Evolutionary conservation across 2,888 invertebrate genomes (phyloP).

Genomic region (Drosophila anomalata): DNA sequence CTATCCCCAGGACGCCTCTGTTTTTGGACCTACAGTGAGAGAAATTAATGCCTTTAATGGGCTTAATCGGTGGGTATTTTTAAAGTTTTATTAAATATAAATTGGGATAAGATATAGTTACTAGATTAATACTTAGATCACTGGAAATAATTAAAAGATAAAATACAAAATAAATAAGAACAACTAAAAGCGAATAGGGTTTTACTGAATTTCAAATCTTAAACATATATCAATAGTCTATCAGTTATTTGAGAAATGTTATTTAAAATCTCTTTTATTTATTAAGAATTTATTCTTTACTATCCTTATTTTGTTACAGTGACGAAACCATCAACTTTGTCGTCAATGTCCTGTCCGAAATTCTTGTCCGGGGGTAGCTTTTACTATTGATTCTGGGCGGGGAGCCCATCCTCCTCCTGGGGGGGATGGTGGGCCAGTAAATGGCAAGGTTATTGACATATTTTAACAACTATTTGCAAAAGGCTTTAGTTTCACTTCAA

Average conservation of each 20-base stretch:
- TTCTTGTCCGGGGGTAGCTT: constrained; percentile 49
- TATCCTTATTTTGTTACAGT: not conserved
- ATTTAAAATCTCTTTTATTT: too few species aligned
- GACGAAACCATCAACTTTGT: constrained; percentile 26
- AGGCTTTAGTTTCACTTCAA: constrained; percentile 77
- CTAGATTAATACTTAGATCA: too few species aligned
- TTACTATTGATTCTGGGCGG: constrained; percentile 52
- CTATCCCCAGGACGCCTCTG: constrained; percentile 8
- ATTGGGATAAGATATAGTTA: too few species aligned
- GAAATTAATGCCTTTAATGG: not conserved
- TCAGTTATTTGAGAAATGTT: too few species aligned
- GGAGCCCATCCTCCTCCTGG: constrained; percentile 12
- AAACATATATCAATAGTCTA: too few species aligned
- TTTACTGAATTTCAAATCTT: too few species aligned
- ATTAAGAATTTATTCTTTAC: not conserved
- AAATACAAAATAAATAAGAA: not conserved
- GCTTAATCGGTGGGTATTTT: not conserved
- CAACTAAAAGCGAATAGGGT: not conserved
- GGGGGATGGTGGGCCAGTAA: constrained; percentile 19
- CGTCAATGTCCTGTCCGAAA: constrained; percentile 55
- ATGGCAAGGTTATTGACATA: constrained; percentile 73
- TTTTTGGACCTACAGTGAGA: constrained; percentile 1
- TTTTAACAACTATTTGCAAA: constrained; percentile 78
- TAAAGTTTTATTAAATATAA: not conserved
- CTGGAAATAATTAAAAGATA: not conserved